Evolutionary conservation across 2,797 vertebrate species (phyloP).

Genomic region (Melanotaenia maccullochi): DNA sequence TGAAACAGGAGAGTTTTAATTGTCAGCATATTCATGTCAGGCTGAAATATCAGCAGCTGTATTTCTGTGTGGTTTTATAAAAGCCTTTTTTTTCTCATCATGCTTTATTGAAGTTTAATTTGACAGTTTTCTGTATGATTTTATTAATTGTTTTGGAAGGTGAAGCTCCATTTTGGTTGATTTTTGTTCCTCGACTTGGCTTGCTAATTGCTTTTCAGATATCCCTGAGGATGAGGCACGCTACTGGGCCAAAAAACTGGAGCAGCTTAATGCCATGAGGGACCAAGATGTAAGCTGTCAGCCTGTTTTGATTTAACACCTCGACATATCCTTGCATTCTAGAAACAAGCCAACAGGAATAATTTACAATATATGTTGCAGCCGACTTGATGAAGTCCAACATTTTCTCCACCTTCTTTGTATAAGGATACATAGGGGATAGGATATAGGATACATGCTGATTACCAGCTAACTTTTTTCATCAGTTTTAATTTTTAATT

Average conservation of each 20-base stretch:
- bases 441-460: background rate
- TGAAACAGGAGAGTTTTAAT: conserved; percentile 39
- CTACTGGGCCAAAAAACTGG: conserved; percentile 99
- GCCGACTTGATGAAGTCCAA: conserved; percentile 18
- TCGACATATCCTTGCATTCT: conserved; percentile 26
- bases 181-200: conserved; percentile 42
- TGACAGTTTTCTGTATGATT: conserved; percentile 5
- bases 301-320: conserved; percentile 45
- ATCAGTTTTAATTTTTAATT: conserved; percentile 20
- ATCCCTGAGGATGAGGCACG: conserved; percentile 98
- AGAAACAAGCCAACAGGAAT: conserved; percentile 39
- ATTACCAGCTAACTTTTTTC: conserved; percentile 5
- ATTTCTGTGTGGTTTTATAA: conserved; percentile 9
- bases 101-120: background rate
- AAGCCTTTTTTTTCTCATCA: conserved; percentile 3
- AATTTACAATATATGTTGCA: conserved; percentile 16
- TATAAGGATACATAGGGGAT: background rate
- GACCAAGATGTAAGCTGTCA: conserved; percentile 92
- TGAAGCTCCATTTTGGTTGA: conserved; percentile 10
- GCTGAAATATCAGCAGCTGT: conserved; percentile 16
- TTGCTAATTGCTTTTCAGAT: conserved; percentile 81
- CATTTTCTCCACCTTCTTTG: conserved; percentile 13
- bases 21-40: conserved; percentile 38
- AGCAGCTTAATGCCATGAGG: conserved; percentile 96
- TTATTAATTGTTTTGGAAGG: conserved; percentile 16